Percentiles rank a stretch among this genome's conserved stretches.
phyloP scores from a whole-genome alignment of 2,888 invertebrate species.

The Nowickia ferox region DNA sequence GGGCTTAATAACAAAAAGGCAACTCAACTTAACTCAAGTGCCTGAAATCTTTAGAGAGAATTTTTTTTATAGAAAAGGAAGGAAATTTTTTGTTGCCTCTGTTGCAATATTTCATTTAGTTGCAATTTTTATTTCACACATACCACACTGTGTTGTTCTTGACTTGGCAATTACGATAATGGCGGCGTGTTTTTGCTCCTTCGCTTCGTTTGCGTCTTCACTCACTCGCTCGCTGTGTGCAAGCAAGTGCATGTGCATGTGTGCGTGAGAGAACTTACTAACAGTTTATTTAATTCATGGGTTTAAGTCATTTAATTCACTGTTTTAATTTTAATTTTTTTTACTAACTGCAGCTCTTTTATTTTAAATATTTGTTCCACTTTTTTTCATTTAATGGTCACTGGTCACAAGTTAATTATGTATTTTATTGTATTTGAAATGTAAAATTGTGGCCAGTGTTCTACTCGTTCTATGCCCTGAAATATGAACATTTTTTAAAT shows the following conservation, averaged over 20 bases:
- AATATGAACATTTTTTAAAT: not conserved
- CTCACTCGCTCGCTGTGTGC: not conserved
- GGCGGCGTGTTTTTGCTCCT: not conserved
- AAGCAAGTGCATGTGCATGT: not conserved
- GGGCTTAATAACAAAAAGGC: slow-evolving; percentile 35
- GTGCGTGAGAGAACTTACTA: slow-evolving; percentile 10
- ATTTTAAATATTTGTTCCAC: not conserved
- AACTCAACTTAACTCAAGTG: slow-evolving; percentile 53
- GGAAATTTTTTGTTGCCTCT: slow-evolving; percentile 1
- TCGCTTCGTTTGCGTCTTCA: not conserved
- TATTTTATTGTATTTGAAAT: slow-evolving; percentile 48
- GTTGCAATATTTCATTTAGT: slow-evolving; percentile 10
- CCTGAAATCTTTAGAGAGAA: slow-evolving; percentile 51
- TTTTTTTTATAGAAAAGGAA: slow-evolving; percentile 2
- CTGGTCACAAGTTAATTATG: slow-evolving; percentile 46
- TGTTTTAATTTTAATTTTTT: slow-evolving; percentile 10
- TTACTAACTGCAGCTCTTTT: not conserved
- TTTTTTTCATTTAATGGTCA: slow-evolving; percentile 46
- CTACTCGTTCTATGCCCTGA: not conserved
- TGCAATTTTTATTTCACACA: slow-evolving; percentile 57
- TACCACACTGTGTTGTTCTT: slow-evolving; percentile 16
- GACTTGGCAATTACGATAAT: slow-evolving; percentile 34
- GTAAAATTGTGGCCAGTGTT: not conserved
- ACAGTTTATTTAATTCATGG: slow-evolving; percentile 52
- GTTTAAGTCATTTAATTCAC: slow-evolving; percentile 53